phyloP scores from a whole-genome alignment of 2,797 vertebrate genomes.

The Apogon hyalosoma region DNA sequence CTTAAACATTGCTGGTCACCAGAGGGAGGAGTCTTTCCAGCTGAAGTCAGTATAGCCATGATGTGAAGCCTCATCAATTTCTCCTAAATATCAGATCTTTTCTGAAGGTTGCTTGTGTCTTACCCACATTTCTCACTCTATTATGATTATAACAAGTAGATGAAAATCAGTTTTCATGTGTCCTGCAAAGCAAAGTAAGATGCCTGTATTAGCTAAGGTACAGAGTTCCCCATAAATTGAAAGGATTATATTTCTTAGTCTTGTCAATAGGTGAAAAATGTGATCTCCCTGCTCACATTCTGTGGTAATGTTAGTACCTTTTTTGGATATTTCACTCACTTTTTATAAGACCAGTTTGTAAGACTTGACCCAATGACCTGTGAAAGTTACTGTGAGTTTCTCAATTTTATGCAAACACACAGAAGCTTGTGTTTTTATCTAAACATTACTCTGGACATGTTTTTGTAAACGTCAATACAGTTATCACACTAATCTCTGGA shows the following conservation, averaged over 20 bases:
- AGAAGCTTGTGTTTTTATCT: conserved; percentile 54
- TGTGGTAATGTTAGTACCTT: conserved; percentile 22
- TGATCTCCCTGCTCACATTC: background rate
- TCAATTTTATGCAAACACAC: conserved; percentile 46
- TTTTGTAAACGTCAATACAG: conserved; percentile 30
- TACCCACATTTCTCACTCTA: background rate
- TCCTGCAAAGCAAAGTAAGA: background rate
- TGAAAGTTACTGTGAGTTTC: conserved; percentile 42
- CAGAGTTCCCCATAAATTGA: conserved; percentile 3
- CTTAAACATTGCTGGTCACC: conserved; percentile 21
- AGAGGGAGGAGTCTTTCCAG: conserved; percentile 25
- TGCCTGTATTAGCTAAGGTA: conserved; percentile 8
- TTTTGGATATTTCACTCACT: conserved; percentile 38
- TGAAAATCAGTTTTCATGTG: conserved; percentile 17
- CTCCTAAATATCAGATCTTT: background rate
- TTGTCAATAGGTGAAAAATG: conserved; percentile 5
- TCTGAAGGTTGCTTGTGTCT: background rate
- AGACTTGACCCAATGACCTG: conserved; percentile 47
- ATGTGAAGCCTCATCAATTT: background rate
- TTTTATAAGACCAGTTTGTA: conserved; percentile 46
- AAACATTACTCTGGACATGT: conserved; percentile 44
- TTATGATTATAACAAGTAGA: conserved; percentile 1
- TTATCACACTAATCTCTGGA: conserved; percentile 11
- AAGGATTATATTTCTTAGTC: conserved; percentile 5
- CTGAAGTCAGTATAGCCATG: conserved; percentile 6